Evolutionary conservation across 2,888 invertebrate species (phyloP).

Genomic region (Tribolium freemani): DNA sequence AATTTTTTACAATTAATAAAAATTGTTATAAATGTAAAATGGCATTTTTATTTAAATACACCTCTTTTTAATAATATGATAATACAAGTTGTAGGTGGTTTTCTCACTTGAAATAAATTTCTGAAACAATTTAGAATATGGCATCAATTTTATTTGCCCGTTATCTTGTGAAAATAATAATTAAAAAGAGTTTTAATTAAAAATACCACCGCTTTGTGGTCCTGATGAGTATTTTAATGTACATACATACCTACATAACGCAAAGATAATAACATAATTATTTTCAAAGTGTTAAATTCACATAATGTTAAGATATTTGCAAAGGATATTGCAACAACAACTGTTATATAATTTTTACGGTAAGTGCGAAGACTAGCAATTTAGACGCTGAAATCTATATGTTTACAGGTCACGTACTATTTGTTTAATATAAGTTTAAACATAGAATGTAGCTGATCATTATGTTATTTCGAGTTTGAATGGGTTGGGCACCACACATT

Average conservation of each 20-base stretch:
- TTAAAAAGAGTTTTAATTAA: not conserved
- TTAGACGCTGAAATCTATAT: not conserved
- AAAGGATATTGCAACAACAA: not conserved
- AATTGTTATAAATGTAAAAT: not conserved
- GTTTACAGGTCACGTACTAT: not conserved
- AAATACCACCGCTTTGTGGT: not conserved
- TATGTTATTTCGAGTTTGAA: not conserved
- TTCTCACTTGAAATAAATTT: too few species aligned
- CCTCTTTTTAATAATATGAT: too few species aligned
- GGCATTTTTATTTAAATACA: too few species aligned
- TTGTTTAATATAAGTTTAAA: not conserved
- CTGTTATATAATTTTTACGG: not conserved
- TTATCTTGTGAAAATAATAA: not conserved
- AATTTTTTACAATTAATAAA: not conserved
- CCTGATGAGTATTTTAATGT: not conserved
- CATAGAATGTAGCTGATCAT: not conserved
- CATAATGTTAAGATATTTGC: not conserved
- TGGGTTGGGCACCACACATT: not conserved
- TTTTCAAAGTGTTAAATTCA: not conserved
- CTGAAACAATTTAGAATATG: not conserved
- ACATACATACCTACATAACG: not conserved
- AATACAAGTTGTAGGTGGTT: too few species aligned
- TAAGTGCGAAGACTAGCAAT: not conserved
- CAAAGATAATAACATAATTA: not conserved
- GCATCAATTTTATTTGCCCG: not conserved